These are phyloP conservation scores for Danio tinwini DNA, from an alignment of 2,797 vertebrate genomes.

Conservation along the genomic window DNA sequence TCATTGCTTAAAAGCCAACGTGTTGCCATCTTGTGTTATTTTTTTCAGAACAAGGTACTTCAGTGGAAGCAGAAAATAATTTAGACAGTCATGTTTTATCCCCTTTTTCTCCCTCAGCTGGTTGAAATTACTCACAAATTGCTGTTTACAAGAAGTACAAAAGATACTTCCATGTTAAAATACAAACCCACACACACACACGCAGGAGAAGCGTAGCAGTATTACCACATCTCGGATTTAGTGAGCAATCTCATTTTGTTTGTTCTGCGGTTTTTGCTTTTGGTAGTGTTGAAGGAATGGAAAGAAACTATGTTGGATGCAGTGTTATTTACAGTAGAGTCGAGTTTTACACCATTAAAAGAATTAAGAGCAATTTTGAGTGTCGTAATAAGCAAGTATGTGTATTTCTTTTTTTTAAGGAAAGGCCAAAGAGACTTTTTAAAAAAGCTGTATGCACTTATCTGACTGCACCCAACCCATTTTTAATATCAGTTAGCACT, in stretches of 20 bases:
- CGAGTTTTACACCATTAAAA: conserved; percentile 63
- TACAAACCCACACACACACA: background rate
- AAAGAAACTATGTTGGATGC: conserved; percentile 66
- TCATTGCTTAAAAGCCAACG: conserved; percentile 66
- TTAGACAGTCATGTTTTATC: conserved; percentile 30
- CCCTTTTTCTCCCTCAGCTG: conserved; percentile 69
- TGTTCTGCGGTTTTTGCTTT: conserved; percentile 63
- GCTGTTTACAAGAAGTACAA: conserved; percentile 79
- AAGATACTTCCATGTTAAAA: conserved; percentile 63
- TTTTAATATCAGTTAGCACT: background rate
- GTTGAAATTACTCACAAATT: conserved; percentile 78
- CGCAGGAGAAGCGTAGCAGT: conserved; percentile 56
- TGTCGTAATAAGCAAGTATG: conserved; percentile 64
- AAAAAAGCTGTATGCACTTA: conserved; percentile 66
- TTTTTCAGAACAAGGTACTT: conserved; percentile 67
- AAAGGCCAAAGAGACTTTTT: conserved; percentile 61
- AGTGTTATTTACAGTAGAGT: conserved; percentile 68
- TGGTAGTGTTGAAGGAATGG: conserved; percentile 66
- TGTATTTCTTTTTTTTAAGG: conserved; percentile 62
- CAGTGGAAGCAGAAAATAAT: conserved; percentile 54
- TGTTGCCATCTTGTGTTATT: conserved; percentile 68
- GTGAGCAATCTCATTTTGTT: conserved; percentile 64
- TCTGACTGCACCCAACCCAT: conserved; percentile 41
- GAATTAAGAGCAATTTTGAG: conserved; percentile 62
- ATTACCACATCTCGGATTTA: conserved; percentile 63